These are phyloP conservation scores for Heliconius hermathena DNA, from an alignment of 1,140 invertebrate species.

Conservation along the genomic window DNA sequence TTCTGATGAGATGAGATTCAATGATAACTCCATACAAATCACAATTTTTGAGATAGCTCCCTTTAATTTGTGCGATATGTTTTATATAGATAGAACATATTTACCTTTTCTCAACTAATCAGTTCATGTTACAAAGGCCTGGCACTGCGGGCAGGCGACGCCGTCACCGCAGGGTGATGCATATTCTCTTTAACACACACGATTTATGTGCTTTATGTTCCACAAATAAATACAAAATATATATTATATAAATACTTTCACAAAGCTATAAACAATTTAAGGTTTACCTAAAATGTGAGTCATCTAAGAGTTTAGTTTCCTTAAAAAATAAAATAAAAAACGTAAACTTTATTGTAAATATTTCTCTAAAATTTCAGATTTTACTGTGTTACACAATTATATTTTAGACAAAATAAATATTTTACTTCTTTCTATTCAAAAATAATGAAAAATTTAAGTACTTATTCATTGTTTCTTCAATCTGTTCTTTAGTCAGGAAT, in stretches of 20 bases:
- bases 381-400: not conserved
- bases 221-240: not conserved
- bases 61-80: not conserved
- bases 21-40: not conserved
- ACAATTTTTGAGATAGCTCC: not conserved
- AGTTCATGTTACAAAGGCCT: conserved; percentile 6
- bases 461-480: not conserved
- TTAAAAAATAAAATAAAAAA: not conserved
- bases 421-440: not conserved
- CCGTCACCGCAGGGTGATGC: conserved; percentile 7
- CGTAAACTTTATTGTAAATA: not conserved
- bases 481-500: not conserved
- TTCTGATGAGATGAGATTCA: no score
- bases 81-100: not conserved
- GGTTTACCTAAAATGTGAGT: not conserved
- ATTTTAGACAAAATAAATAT: not conserved
- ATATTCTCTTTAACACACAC: conserved; percentile 1
- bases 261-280: not conserved
- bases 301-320: not conserved
- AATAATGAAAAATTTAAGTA: no score
- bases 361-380: not conserved
- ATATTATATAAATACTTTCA: not conserved
- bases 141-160: not conserved
- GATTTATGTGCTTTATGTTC: conserved; percentile 4
- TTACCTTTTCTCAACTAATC: not conserved